phyloP scores from a whole-genome alignment of 2,113 vertebrate species.

The Grantiella picta region DNA sequence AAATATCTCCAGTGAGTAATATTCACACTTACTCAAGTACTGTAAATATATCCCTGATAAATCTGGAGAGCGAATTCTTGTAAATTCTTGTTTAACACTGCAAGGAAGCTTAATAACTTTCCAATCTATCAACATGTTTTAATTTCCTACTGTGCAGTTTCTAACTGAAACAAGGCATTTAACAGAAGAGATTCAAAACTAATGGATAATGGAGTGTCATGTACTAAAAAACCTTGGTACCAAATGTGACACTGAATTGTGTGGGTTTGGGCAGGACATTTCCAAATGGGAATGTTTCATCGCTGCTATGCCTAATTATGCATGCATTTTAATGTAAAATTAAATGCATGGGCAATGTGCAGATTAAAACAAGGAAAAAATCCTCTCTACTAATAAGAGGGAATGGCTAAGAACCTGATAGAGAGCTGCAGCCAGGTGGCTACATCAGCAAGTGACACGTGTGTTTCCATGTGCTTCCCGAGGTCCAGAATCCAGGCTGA shows the following conservation, averaged over 20 bases:
- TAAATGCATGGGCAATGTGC: neutral
- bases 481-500: neutral
- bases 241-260: neutral
- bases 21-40: constrained; percentile 67
- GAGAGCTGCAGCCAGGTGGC: neutral
- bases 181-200: neutral
- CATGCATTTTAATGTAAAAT: neutral
- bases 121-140: constrained; percentile 67
- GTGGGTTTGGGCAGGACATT: neutral
- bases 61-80: constrained; percentile 62
- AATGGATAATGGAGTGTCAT: neutral
- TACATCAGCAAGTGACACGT: neutral
- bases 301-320: neutral
- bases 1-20: constrained; percentile 68
- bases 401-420: neutral
- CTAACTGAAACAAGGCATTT: constrained; percentile 7
- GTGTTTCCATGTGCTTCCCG: neutral
- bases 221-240: neutral
- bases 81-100: constrained; percentile 69
- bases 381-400: neutral
- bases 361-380: neutral
- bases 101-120: constrained; percentile 64
- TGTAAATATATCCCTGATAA: constrained; percentile 64
- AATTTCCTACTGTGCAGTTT: constrained; percentile 48
- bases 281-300: neutral